phyloP scores from a whole-genome alignment of 2,113 vertebrate genomes.

The Lutjanus erythropterus region DNA sequence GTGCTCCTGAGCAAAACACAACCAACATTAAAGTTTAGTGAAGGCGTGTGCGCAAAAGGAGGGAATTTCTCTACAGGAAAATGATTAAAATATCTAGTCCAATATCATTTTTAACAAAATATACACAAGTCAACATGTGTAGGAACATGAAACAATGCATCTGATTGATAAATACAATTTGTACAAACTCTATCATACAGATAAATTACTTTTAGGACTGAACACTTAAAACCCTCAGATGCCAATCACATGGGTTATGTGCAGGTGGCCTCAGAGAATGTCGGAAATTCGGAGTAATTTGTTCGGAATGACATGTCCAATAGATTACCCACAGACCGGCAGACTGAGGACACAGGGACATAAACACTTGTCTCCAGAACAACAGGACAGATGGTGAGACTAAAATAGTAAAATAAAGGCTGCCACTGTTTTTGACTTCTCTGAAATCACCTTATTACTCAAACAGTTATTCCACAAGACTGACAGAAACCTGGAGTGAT shows the following conservation, averaged over 20 bases:
- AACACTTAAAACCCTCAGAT: not conserved
- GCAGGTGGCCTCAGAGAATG: slow-evolving; percentile 46
- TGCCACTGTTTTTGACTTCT: slow-evolving; percentile 52
- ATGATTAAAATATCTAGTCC: not conserved
- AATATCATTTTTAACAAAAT: not conserved
- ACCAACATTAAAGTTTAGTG: not conserved
- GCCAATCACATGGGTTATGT: slow-evolving; percentile 19
- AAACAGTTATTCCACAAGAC: slow-evolving; percentile 42
- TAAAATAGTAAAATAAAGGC: slow-evolving; percentile 23
- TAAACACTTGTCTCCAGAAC: slow-evolving; percentile 45
- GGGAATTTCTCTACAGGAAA: not conserved
- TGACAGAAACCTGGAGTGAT: not conserved
- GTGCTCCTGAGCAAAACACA: not conserved
- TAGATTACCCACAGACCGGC: slow-evolving; percentile 63
- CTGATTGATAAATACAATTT: not conserved
- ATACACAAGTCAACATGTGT: not conserved
- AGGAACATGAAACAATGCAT: not conserved
- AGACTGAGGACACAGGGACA: slow-evolving; percentile 23
- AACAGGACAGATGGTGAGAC: slow-evolving; percentile 13
- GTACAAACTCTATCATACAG: not conserved
- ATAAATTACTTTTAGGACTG: slow-evolving; percentile 34
- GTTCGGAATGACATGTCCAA: slow-evolving; percentile 55
- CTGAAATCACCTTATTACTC: slow-evolving; percentile 40
- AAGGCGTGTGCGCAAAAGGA: not conserved
- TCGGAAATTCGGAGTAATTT: slow-evolving; percentile 64